Percentiles rank a stretch among this genome's conserved stretches.
These are phyloP conservation scores for Radopholus similis DNA, from an alignment of 1,140 invertebrate species.

Conservation along the genomic window DNA sequence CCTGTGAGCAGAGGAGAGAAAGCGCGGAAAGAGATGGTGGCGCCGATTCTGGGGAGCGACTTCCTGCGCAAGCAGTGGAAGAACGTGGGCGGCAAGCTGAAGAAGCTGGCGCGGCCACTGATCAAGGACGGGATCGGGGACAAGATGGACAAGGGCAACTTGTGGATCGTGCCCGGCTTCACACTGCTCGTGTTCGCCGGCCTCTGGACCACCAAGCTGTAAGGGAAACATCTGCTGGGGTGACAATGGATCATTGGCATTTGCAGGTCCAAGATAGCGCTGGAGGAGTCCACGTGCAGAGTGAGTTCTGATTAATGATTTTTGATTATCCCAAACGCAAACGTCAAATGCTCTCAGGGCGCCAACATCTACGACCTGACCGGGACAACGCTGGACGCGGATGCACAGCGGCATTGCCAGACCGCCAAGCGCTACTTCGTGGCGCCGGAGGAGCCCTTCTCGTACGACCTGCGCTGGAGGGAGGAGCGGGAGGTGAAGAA, in stretches of 20 bases:
- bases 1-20: too few relatives aligned
- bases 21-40: slow-evolving; percentile 10
- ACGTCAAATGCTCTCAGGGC: not conserved
- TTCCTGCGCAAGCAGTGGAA: slow-evolving; percentile 16
- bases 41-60: slow-evolving; percentile 13
- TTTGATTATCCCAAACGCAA: not conserved
- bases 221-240: not conserved
- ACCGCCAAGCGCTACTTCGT: slow-evolving; percentile 30
- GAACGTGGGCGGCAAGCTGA: slow-evolving; percentile 18
- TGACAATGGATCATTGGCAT: not conserved
- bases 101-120: slow-evolving; percentile 21
- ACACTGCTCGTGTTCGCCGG: slow-evolving; percentile 26
- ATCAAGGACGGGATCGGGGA: slow-evolving; percentile 32
- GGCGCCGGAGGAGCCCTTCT: slow-evolving; percentile 26
- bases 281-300: slow-evolving; percentile 29
- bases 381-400: slow-evolving; percentile 21
- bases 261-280: slow-evolving; percentile 32
- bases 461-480: slow-evolving; percentile 26
- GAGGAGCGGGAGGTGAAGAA: slow-evolving; percentile 29
- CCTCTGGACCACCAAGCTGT: slow-evolving; percentile 34
- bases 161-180: slow-evolving; percentile 34
- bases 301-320: slow-evolving; percentile 6
- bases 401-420: slow-evolving; percentile 30
- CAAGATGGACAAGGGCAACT: slow-evolving; percentile 34
- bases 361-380: slow-evolving; percentile 27